Evolutionary conservation across 2,888 invertebrate genomes (phyloP).

Genomic region (Drosophila mettleri): DNA sequence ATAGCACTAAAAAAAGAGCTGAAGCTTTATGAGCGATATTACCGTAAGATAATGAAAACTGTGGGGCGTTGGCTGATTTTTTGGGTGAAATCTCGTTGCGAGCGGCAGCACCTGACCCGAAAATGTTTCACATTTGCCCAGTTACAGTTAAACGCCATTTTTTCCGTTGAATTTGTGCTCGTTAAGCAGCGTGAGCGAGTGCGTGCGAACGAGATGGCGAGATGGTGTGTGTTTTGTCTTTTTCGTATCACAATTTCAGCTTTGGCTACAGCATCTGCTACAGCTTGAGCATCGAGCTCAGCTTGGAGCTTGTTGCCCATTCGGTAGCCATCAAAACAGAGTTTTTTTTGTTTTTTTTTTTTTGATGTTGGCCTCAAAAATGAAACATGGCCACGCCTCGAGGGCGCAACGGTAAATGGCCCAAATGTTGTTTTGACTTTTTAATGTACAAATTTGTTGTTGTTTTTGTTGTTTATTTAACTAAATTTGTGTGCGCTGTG

Average conservation of each 20-base stretch:
- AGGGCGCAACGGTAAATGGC: slow-evolving; percentile 79
- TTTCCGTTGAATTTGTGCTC: slow-evolving; percentile 72
- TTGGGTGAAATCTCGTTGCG: slow-evolving; percentile 71
- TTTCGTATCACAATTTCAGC: slow-evolving; percentile 20
- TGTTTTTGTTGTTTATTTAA: slow-evolving; percentile 15
- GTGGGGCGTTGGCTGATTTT: slow-evolving; percentile 72
- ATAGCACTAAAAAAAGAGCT: slow-evolving; percentile 37
- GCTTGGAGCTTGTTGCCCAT: slow-evolving; percentile 18
- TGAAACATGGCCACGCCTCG: slow-evolving; percentile 76
- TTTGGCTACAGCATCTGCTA: slow-evolving; percentile 22
- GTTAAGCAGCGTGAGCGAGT: slow-evolving; percentile 44
- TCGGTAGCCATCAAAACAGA: slow-evolving; percentile 39
- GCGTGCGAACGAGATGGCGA: slow-evolving; percentile 30
- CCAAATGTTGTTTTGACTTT: slow-evolving; percentile 42
- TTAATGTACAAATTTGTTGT: slow-evolving; percentile 19
- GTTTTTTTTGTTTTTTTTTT: slow-evolving; percentile 11
- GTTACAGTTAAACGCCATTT: slow-evolving; percentile 82
- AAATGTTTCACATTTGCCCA: slow-evolving; percentile 78
- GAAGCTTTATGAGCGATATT: slow-evolving; percentile 74
- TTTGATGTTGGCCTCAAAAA: slow-evolving; percentile 69
- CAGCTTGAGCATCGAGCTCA: slow-evolving; percentile 11
- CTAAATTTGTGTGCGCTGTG: neutral
- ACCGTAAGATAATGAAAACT: slow-evolving; percentile 80
- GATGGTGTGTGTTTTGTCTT: slow-evolving; percentile 8
- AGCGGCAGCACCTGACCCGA: slow-evolving; percentile 75